Conservation (phyloP, 2,113 vertebrate genomes). For the Rattus rattus region DNA sequence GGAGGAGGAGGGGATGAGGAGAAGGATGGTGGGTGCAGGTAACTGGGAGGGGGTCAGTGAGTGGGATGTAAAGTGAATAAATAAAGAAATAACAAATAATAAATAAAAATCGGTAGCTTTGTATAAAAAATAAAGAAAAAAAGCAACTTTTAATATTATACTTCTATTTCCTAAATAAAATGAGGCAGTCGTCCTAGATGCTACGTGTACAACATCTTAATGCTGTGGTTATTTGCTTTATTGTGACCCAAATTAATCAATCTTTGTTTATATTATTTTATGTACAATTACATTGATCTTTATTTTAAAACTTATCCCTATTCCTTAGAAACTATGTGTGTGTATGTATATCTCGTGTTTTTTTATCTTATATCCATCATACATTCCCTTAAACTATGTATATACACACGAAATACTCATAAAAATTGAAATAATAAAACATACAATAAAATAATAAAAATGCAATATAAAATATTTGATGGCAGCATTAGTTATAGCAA, state of each 20-base stretch:
- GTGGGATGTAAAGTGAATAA: too few species aligned
- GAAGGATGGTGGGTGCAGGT: too few species aligned
- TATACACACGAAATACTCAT: background rate
- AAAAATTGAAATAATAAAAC: background rate
- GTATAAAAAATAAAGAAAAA: too few species aligned
- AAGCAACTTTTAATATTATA: background rate
- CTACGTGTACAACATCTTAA: background rate
- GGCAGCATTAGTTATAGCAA: background rate
- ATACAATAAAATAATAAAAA: background rate
- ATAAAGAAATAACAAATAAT: too few species aligned
- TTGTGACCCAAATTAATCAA: background rate
- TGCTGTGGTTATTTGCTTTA: background rate
- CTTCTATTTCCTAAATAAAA: conserved; percentile 11
- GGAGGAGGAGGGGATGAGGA: too few species aligned
- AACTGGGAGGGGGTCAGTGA: too few species aligned
- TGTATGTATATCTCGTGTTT: background rate
- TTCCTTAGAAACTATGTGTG: background rate
- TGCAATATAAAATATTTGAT: background rate
- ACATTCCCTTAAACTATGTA: background rate
- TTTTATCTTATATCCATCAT: background rate
- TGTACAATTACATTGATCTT: background rate
- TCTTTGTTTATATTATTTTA: background rate
- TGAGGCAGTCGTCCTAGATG: background rate
- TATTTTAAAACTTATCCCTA: background rate
- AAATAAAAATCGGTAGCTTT: too few species aligned